phyloP scores from a whole-genome alignment of 37 sponge, comb jelly and placozoan genomes.

The Petrosia ficiformis region DNA sequence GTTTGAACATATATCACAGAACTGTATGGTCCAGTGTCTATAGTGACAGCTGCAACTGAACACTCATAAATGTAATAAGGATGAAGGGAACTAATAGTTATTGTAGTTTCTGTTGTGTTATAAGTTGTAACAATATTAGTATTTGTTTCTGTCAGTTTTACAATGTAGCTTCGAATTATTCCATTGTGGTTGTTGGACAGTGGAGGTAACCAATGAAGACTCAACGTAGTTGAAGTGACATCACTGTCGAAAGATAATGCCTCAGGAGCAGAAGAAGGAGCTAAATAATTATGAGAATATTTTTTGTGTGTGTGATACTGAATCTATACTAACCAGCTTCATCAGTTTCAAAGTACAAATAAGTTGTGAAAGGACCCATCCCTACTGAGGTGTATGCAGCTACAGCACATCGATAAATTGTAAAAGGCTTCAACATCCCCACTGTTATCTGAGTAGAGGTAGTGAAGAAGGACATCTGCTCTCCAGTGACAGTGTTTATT shows the following conservation, averaged over 20 bases:
- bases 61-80: conserved; percentile 20
- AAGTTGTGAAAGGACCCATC: conserved; percentile 19
- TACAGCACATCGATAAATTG: conserved; percentile 22
- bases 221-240: not conserved
- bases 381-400: conserved; percentile 46
- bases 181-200: conserved; percentile 28
- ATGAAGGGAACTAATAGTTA: conserved; percentile 18
- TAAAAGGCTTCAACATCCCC: conserved; percentile 30
- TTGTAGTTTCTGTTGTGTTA: not conserved
- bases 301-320: not conserved
- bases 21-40: conserved; percentile 22
- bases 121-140: not conserved
- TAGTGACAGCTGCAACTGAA: conserved; percentile 27
- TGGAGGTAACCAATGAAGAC: conserved; percentile 31
- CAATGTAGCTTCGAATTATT: conserved; percentile 26
- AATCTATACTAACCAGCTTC: conserved; percentile 28
- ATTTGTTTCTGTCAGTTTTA: not conserved
- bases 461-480: not conserved
- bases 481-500: not conserved
- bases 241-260: not conserved
- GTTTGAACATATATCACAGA: not conserved
- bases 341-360: not conserved
- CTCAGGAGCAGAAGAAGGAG: conserved; percentile 21
- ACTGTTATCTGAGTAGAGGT: conserved; percentile 1
- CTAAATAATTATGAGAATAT: conserved; percentile 8